phyloP scores from a whole-genome alignment of 2,113 vertebrate genomes.

The Tautogolabrus adspersus region DNA sequence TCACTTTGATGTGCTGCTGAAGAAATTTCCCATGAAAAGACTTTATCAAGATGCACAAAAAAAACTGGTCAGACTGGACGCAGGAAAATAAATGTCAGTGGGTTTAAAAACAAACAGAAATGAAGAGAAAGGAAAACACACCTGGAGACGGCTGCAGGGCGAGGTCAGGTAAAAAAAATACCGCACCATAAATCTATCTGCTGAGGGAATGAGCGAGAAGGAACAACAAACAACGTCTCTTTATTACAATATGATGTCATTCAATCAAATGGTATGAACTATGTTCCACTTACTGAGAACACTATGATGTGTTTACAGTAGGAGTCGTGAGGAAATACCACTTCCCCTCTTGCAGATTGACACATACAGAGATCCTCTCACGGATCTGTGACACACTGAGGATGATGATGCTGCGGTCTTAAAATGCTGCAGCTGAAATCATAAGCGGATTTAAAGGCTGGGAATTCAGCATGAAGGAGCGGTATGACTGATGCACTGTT shows the following conservation, averaged over 20 bases:
- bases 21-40: not conserved
- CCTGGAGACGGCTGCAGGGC: conserved; percentile 3
- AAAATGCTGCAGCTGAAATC: conserved; percentile 5
- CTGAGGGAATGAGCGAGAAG: not conserved
- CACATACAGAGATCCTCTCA: not conserved
- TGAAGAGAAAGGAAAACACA: not conserved
- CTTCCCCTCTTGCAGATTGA: conserved; percentile 15
- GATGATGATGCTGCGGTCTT: not conserved
- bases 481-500: not conserved
- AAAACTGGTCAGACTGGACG: conserved; percentile 11
- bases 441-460: conserved; percentile 25
- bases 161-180: not conserved
- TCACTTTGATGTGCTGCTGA: not conserved
- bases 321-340: not conserved
- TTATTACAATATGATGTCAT: not conserved
- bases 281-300: not conserved
- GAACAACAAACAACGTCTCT: conserved; percentile 33
- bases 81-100: not conserved
- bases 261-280: not conserved
- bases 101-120: conserved; percentile 1
- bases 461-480: not conserved
- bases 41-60: not conserved
- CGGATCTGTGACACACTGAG: not conserved
- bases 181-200: not conserved
- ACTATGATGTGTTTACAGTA: not conserved